These are phyloP conservation scores for Crenichthys baileyi DNA, from an alignment of 2,797 vertebrate species.

Conservation along the genomic window DNA sequence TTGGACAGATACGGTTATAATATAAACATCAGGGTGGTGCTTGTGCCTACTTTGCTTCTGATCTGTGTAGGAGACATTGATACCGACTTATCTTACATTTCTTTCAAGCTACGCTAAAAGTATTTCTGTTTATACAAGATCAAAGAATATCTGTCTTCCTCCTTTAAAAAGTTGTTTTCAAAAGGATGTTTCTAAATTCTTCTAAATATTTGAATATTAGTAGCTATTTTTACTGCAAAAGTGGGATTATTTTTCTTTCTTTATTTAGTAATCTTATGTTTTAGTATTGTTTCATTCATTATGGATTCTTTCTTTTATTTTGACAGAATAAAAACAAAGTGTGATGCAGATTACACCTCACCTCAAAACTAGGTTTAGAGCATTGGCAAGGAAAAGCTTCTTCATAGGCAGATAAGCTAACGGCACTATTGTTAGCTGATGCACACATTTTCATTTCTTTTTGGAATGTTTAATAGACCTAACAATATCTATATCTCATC, in stretches of 20 bases:
- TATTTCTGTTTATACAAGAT: slow-evolving; percentile 9
- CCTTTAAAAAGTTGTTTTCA: neutral
- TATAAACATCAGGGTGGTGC: slow-evolving; percentile 54
- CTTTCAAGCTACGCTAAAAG: slow-evolving; percentile 14
- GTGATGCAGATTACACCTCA: neutral
- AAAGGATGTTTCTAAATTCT: neutral
- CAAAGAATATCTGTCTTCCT: neutral
- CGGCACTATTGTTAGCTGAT: neutral
- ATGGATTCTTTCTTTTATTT: neutral
- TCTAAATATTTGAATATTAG: neutral
- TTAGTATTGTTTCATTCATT: neutral
- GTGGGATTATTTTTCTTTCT: neutral
- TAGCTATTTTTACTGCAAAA: neutral
- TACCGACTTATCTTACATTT: neutral
- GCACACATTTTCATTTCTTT: no score
- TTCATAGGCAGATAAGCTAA: neutral
- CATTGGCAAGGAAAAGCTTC: neutral
- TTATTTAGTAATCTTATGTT: no score
- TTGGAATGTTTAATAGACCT: no score
- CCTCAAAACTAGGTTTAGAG: neutral
- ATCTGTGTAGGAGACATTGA: slow-evolving; percentile 18
- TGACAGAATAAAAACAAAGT: neutral
- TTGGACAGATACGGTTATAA: slow-evolving; percentile 54
- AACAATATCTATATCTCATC: no score
- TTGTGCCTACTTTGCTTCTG: slow-evolving; percentile 20